A percentile compares a stretch with the other conserved stretches of the same genome.
Conservation (phyloP, 2,113 vertebrate genomes). For the Plectropomus leopardus region DNA sequence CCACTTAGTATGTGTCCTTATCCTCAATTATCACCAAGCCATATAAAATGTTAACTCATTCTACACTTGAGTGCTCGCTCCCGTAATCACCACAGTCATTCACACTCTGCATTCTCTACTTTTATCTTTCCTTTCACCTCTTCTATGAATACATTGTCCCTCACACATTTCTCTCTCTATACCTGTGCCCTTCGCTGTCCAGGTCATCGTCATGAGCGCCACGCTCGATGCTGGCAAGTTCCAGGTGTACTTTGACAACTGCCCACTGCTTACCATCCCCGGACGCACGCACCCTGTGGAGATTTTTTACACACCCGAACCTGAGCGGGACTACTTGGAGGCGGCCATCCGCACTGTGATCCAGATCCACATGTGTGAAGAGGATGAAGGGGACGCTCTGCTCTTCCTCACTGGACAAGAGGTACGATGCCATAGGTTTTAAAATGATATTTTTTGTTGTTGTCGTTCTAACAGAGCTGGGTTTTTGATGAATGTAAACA, state of each 20-base stretch:
- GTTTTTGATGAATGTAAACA: not conserved
- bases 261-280: conserved; percentile 95
- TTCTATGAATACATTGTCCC: not conserved
- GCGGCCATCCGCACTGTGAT: conserved; percentile 97
- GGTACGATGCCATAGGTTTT: conserved; percentile 85
- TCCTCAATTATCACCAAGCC: conserved; percentile 37
- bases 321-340: conserved; percentile 96
- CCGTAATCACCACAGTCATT: conserved; percentile 8
- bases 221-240: conserved; percentile 98
- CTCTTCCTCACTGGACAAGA: conserved; percentile 98
- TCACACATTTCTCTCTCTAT: not conserved
- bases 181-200: not conserved
- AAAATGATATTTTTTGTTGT: not conserved
- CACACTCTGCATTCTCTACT: conserved; percentile 23
- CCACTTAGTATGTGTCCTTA: conserved; percentile 46
- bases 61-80: conserved; percentile 26
- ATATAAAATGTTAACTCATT: conserved; percentile 39
- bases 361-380: conserved; percentile 98
- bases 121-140: conserved; percentile 21
- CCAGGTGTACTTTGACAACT: conserved; percentile 97
- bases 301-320: conserved; percentile 98
- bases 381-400: conserved; percentile 93
- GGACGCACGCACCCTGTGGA: conserved; percentile 97
- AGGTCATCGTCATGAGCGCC: conserved; percentile 98
- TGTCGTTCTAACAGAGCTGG: not conserved